Percentiles rank a stretch among this genome's conserved stretches.
phyloP scores from a whole-genome alignment of 2,797 vertebrate species.

The Hydrocynus forskahlii region DNA sequence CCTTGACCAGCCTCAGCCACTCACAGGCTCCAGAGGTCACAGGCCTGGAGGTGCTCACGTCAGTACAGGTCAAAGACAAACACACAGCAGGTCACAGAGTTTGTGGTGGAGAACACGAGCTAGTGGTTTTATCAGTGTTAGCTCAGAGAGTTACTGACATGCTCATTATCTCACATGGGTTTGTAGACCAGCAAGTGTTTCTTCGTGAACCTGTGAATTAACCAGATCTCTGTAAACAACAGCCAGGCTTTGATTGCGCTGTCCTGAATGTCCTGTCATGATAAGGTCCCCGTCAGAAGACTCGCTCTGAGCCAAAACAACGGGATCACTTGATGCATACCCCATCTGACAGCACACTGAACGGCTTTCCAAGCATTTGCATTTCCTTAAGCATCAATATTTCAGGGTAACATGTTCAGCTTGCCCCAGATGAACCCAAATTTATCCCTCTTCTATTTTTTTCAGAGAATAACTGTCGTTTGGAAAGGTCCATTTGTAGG shows the following conservation, averaged over 20 bases:
- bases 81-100: slow-evolving; percentile 42
- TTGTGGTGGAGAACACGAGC: slow-evolving; percentile 34
- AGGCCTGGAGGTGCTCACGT: slow-evolving; percentile 47
- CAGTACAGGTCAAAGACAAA: slow-evolving; percentile 56
- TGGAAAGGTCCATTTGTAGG: slow-evolving; percentile 31
- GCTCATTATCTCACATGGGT: slow-evolving; percentile 31
- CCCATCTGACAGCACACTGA: slow-evolving; percentile 35
- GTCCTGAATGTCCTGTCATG: slow-evolving; percentile 26
- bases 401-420: slow-evolving; percentile 25
- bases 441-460: slow-evolving; percentile 19
- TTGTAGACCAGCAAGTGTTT: slow-evolving; percentile 38
- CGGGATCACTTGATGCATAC: slow-evolving; percentile 25
- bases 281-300: slow-evolving; percentile 43
- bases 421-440: slow-evolving; percentile 25
- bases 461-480: slow-evolving; percentile 12
- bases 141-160: slow-evolving; percentile 39
- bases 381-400: slow-evolving; percentile 39
- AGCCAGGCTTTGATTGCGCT: slow-evolving; percentile 7
- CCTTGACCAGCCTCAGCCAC: slow-evolving; percentile 63
- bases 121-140: slow-evolving; percentile 39
- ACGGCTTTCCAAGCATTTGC: slow-evolving; percentile 42
- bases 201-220: slow-evolving; percentile 38
- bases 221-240: slow-evolving; percentile 28
- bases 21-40: slow-evolving; percentile 48
- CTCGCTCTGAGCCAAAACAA: slow-evolving; percentile 40